Percentiles rank a stretch among this genome's conserved stretches.
Conservation (phyloP, 2,888 invertebrate genomes). For the Merodon equestris region DNA sequence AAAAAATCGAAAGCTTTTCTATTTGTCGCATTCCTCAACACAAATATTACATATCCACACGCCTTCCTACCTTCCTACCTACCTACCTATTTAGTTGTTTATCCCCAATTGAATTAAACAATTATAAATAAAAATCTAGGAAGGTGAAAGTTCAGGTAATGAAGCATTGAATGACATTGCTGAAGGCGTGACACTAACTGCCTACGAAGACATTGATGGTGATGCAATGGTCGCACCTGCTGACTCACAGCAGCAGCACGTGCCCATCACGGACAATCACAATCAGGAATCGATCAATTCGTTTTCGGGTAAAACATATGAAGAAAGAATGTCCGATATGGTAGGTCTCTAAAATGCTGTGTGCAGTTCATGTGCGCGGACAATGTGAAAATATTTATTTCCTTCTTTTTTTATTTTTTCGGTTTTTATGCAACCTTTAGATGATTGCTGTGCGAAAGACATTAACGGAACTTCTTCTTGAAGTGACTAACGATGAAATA, state of each 20-base stretch:
- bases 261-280: slow-evolving; percentile 61
- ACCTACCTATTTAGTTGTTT: slow-evolving; percentile 17
- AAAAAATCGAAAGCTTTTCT: slow-evolving; percentile 5
- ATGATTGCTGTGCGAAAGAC: slow-evolving; percentile 93
- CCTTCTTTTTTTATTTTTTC: slow-evolving; percentile 63
- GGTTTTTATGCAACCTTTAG: slow-evolving; percentile 80
- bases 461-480: slow-evolving; percentile 95
- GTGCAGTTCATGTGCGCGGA: slow-evolving; percentile 37
- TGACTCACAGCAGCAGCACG: slow-evolving; percentile 72
- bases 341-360: slow-evolving; percentile 78
- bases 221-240: slow-evolving; percentile 75
- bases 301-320: slow-evolving; percentile 79
- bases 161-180: slow-evolving; percentile 69
- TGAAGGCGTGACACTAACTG: neutral
- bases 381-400: slow-evolving; percentile 48
- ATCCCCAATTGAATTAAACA: slow-evolving; percentile 26
- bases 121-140: slow-evolving; percentile 74
- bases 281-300: slow-evolving; percentile 21
- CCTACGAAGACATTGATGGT: slow-evolving; percentile 66
- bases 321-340: slow-evolving; percentile 85
- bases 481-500: slow-evolving; percentile 96
- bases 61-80: neutral
- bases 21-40: slow-evolving; percentile 17
- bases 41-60: slow-evolving; percentile 3
- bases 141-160: slow-evolving; percentile 75